Evolutionary conservation across 2,113 vertebrate species (phyloP), one percentile per base, ranked within the genome.

Genomic region (Coptodon rendalli): DNA sequence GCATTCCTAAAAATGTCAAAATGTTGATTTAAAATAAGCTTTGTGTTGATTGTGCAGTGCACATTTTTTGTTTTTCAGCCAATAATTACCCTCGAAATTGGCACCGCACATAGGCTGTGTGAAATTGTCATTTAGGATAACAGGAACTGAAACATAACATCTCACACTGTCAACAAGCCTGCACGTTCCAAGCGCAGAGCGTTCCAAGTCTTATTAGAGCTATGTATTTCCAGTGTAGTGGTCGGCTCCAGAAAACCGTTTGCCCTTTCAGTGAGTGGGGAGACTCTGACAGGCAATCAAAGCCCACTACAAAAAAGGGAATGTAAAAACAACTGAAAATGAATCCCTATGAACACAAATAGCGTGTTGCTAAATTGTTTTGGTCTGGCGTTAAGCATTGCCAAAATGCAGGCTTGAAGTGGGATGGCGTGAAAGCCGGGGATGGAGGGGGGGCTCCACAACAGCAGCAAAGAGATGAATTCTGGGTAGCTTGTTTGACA

Each of bases 331-430:
- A 92, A 94, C 87, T 73, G 86, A 92, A 94, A 95, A 95, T 63
- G 76, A 93, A 93, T 91, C 79, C 86, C 54, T 78, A 45, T 56
- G 22, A 94, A 92, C 40, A 79, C 90, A 94, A 95, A 93, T 93
- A 94, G 91, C 83, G 90, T 86, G 68, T 93, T 93, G 89, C 87
- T 83, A 86, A 94, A 94, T 93, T 92, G 92, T 94, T 94, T 93
- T 93, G 89, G 91, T 94, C 89, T 95, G 93, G 91, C 61, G 1
- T 38, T n/a, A 71, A 88, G 81, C 80, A 1, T 53, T 90, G 89
- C 93, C 91, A 94, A 94, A 79, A 89, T 61, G 82, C 81, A 68
- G 48, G 85, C 90, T 94, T 88, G 93, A 87, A 92, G 89, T 92
- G 86, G 89, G 86, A 86, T 92, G 81, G 86, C 80, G 76, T 93